phyloP scores from a whole-genome alignment of 1,140 invertebrate species.

The Drosophila carrolli region DNA sequence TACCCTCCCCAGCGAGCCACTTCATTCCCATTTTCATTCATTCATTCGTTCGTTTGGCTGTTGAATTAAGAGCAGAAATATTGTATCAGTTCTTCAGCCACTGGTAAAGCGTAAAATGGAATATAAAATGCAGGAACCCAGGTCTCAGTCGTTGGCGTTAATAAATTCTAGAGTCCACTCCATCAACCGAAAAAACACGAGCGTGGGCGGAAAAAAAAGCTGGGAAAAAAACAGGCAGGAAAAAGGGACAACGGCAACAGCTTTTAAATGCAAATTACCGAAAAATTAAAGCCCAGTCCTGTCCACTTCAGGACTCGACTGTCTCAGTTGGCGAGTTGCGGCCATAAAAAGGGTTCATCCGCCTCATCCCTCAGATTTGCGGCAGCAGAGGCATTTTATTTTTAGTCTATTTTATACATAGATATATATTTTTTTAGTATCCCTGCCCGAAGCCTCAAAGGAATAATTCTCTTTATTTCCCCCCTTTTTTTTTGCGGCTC shows the following conservation, averaged over 20 bases:
- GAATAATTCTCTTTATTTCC: constrained; percentile 66
- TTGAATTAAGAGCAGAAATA: constrained; percentile 78
- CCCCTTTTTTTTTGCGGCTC: constrained; percentile 50
- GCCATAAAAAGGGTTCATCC: constrained; percentile 63
- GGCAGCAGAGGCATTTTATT: constrained; percentile 70
- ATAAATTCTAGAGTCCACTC: constrained; percentile 77
- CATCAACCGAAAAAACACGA: constrained; percentile 49
- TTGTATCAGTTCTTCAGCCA: constrained; percentile 77
- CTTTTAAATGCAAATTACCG: constrained; percentile 80
- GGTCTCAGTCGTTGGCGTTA: constrained; percentile 45
- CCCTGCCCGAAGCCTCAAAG: constrained; percentile 60
- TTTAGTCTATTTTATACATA: constrained; percentile 37
- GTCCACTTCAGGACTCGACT: constrained; percentile 38
- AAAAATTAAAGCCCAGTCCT: constrained; percentile 69
- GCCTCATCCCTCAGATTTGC: constrained; percentile 64
- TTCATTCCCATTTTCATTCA: constrained; percentile 21
- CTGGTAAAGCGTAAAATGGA: constrained; percentile 74
- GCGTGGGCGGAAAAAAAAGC: neutral
- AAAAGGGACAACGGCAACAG: constrained; percentile 47
- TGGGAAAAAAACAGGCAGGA: neutral
- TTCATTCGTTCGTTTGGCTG: constrained; percentile 61
- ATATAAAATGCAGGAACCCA: constrained; percentile 63
- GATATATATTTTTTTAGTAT: constrained; percentile 45
- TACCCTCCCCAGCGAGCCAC: constrained; percentile 19
- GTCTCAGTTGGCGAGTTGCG: constrained; percentile 31